These are phyloP conservation scores for Desmodus rotundus DNA, from an alignment of 2,113 vertebrate species.

Conservation along the genomic window DNA sequence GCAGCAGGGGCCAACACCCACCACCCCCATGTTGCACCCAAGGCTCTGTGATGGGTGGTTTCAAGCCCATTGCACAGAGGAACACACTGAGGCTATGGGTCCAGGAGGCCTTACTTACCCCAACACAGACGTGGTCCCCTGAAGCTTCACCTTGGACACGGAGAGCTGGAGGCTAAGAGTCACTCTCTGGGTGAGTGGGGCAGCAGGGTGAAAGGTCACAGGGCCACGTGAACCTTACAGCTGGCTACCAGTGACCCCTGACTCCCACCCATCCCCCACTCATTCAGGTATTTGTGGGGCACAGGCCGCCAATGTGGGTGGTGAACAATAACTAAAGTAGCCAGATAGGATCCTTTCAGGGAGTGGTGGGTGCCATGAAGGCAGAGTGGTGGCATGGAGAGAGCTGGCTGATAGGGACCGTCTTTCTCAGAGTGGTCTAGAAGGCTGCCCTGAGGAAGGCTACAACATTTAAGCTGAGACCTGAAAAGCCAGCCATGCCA, in stretches of 20 bases:
- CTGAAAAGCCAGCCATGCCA: not conserved
- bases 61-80: not conserved
- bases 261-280: not conserved
- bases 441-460: not conserved
- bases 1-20: not conserved
- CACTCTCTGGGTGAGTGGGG: slow-evolving; percentile 29
- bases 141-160: slow-evolving; percentile 45
- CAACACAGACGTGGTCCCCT: slow-evolving; percentile 33
- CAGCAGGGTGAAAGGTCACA: not conserved
- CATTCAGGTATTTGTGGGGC: not conserved
- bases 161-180: slow-evolving; percentile 59
- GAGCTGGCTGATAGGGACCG: not conserved
- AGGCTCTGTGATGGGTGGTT: not conserved
- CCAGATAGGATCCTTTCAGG: not conserved
- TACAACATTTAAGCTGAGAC: not conserved
- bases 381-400: not conserved
- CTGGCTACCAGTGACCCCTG: not conserved
- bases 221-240: rapidly evolving
- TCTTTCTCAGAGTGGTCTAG: not conserved
- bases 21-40: not conserved
- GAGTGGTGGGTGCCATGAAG: not conserved
- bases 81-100: not conserved
- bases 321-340: not conserved
- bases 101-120: slow-evolving; percentile 41
- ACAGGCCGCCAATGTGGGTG: not conserved